Conservation (phyloP, 1,140 invertebrate genomes). For the Branchinecta lynchi region DNA sequence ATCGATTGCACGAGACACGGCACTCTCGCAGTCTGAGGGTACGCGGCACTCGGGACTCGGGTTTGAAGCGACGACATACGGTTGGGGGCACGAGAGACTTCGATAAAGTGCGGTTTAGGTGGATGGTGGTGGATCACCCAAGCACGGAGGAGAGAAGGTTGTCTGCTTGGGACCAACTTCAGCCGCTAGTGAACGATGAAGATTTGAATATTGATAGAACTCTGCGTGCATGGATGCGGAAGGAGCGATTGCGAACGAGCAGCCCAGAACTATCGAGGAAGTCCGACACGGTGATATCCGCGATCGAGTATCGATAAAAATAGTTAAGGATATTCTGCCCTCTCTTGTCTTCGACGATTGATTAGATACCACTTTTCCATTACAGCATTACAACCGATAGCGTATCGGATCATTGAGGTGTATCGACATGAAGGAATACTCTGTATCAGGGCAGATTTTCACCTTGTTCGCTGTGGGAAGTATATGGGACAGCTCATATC, state of each 20-base stretch:
- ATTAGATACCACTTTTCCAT: too few relatives aligned
- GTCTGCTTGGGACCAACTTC: conserved; percentile 36
- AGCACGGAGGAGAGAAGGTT: conserved; percentile 27
- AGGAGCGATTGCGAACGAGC: conserved; percentile 39
- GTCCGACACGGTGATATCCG: conserved; percentile 12
- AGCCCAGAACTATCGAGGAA: conserved; percentile 39
- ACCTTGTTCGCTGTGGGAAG: too few relatives aligned
- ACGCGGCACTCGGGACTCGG: conserved; percentile 51
- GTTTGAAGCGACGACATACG: conserved; percentile 73
- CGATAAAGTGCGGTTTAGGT: conserved; percentile 40
- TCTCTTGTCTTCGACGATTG: too few relatives aligned
- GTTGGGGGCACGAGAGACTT: conserved; percentile 77
- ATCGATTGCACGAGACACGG: conserved; percentile 12
- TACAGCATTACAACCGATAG: too few relatives aligned
- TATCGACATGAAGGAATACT: too few relatives aligned
- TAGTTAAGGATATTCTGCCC: too few relatives aligned
- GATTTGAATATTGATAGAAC: conserved; percentile 20
- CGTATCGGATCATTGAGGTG: too few relatives aligned
- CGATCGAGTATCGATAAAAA: too few relatives aligned
- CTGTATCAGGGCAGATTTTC: too few relatives aligned
- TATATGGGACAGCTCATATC: too few relatives aligned
- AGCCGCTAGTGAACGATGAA: conserved; percentile 25
- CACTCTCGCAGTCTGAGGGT: conserved; percentile 36
- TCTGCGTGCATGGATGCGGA: conserved; percentile 29
- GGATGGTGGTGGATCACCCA: conserved; percentile 11